These are phyloP conservation scores for Anoplopoma fimbria DNA, from an alignment of 2,113 vertebrate species.

Conservation along the genomic window DNA sequence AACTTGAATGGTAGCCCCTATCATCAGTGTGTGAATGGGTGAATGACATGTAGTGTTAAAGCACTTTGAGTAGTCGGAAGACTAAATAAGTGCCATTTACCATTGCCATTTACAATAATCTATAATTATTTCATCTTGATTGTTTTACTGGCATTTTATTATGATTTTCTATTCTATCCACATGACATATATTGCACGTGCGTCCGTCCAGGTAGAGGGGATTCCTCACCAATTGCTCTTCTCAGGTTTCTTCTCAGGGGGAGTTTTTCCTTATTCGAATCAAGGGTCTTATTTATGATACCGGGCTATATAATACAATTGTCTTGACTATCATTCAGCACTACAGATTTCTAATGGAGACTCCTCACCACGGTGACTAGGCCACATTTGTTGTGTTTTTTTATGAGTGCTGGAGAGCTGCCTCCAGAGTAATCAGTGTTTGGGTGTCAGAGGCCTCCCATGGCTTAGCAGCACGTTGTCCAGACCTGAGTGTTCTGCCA, in stretches of 20 bases:
- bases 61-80: too few relatives aligned
- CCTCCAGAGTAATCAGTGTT: background rate
- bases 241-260: background rate
- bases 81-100: too few relatives aligned
- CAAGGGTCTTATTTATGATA: background rate
- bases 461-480: conserved; percentile 18
- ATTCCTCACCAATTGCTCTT: background rate
- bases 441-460: conserved; percentile 12
- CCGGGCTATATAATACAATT: background rate
- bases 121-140: too few relatives aligned
- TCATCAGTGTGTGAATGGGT: too few relatives aligned
- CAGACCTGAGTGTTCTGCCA: conserved; percentile 46
- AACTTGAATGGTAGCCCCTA: too few relatives aligned
- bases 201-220: background rate
- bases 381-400: background rate
- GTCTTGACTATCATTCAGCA: background rate
- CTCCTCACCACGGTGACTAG: background rate
- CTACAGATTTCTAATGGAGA: background rate
- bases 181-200: background rate
- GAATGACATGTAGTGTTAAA: too few relatives aligned
- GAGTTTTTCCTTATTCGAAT: background rate
- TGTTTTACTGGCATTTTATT: background rate
- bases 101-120: too few relatives aligned
- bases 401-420: background rate
- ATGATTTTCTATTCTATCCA: background rate